Percentiles rank a stretch among this genome's conserved stretches.
These are phyloP conservation scores for Bicyclus anynana DNA, from an alignment of 1,140 invertebrate genomes.

Conservation along the genomic window DNA sequence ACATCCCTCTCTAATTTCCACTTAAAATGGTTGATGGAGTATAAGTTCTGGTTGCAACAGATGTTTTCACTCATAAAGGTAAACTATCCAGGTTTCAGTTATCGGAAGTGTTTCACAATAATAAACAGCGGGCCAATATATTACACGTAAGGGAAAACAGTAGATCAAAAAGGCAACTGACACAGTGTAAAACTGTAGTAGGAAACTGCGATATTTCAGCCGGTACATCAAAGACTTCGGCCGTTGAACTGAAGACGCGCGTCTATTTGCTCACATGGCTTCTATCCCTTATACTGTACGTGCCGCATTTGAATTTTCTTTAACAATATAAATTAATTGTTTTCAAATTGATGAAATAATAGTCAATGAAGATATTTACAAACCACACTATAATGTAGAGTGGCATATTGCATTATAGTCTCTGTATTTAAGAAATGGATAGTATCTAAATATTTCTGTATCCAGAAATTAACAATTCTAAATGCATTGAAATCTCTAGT, in stretches of 20 bases:
- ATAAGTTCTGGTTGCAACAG: slow-evolving; percentile 4
- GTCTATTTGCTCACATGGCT: slow-evolving; percentile 4
- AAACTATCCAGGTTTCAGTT: slow-evolving; percentile 8
- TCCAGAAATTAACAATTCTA: too few species aligned
- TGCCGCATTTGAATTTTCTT: background rate
- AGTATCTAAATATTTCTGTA: too few species aligned
- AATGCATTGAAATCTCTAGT: too few species aligned
- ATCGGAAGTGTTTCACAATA: slow-evolving; percentile 10
- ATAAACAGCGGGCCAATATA: slow-evolving; percentile 24
- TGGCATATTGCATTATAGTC: too few species aligned
- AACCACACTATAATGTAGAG: too few species aligned
- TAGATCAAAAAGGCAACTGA: slow-evolving; percentile 43
- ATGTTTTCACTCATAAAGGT: slow-evolving; percentile 12
- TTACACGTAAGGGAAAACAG: slow-evolving; percentile 28
- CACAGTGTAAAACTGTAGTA: slow-evolving; percentile 31
- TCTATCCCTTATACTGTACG: background rate
- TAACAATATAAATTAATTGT: background rate
- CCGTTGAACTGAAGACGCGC: slow-evolving; percentile 47
- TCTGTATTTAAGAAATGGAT: too few species aligned
- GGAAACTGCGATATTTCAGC: slow-evolving; percentile 53
- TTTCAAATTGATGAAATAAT: too few species aligned
- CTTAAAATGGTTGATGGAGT: background rate
- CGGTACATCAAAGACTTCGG: slow-evolving; percentile 56
- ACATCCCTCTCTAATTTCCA: too few species aligned
- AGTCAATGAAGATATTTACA: too few species aligned